Conservation (phyloP, 2,113 vertebrate species). For the Heteronetta atricapilla region DNA sequence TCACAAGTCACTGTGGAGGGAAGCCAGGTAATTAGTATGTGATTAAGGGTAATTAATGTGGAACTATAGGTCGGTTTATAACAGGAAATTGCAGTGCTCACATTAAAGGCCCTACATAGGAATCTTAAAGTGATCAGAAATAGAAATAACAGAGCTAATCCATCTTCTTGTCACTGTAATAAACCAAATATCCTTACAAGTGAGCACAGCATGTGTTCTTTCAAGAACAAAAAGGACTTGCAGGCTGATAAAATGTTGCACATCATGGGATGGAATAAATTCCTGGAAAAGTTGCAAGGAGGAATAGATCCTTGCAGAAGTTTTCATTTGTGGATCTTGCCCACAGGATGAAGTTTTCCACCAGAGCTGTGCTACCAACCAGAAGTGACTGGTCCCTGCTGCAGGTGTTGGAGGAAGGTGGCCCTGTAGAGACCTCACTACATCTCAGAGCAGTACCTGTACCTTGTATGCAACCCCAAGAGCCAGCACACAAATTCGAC, state of each 20-base stretch:
- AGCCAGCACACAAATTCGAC: accelerated
- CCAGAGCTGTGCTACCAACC: accelerated
- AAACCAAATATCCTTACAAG: neutral
- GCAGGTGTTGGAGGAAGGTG: accelerated
- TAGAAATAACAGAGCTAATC: neutral
- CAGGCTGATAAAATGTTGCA: neutral
- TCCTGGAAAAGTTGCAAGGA: neutral
- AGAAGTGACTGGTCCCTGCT: accelerated
- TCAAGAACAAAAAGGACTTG: neutral
- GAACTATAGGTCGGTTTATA: neutral
- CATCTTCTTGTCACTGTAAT: neutral
- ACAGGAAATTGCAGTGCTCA: neutral
- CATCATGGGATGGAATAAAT: neutral
- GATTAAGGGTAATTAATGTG: neutral
- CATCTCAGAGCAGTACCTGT: neutral
- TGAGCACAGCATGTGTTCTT: neutral
- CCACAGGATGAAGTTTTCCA: neutral
- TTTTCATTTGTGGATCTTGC: neutral
- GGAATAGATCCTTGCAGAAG: neutral
- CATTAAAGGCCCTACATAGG: neutral
- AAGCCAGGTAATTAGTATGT: neutral
- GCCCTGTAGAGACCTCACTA: neutral
- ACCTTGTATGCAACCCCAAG: accelerated
- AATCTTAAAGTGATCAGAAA: neutral
- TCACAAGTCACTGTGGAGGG: neutral